Percentiles rank a stretch among this genome's conserved stretches.
Evolutionary conservation across 2,888 invertebrate species (phyloP).

Genomic region (Lysandra bellargus): DNA sequence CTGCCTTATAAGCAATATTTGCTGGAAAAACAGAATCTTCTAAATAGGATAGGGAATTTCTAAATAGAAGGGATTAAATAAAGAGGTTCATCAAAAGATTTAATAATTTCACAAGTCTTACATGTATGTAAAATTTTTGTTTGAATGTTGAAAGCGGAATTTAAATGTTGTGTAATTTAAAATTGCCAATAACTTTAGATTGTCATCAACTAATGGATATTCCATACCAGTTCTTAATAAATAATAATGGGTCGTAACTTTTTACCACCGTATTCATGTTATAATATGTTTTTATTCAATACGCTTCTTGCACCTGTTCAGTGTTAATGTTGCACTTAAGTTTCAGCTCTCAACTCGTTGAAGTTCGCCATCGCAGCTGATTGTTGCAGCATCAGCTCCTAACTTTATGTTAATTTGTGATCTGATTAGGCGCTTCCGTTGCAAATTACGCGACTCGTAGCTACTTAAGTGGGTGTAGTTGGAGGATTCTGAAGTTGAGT

Average conservation of each 20-base stretch:
- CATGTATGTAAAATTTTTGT: too few species aligned
- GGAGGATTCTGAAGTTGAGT: background rate
- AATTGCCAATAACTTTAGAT: too few species aligned
- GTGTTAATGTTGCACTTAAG: background rate
- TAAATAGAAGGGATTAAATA: too few species aligned
- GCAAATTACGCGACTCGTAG: conserved; percentile 16
- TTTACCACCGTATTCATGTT: background rate
- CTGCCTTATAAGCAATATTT: background rate
- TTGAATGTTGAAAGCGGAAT: too few species aligned
- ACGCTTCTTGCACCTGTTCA: background rate
- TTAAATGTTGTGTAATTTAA: too few species aligned
- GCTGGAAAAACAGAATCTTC: background rate
- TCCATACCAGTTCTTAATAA: too few species aligned
- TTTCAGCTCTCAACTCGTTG: background rate
- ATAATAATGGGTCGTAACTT: background rate
- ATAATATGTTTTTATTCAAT: background rate
- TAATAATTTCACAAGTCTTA: background rate
- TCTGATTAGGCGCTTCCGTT: conserved; percentile 25
- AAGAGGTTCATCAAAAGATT: background rate
- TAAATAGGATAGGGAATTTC: too few species aligned
- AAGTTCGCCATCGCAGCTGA: conserved; percentile 8
- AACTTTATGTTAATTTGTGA: conserved; percentile 20
- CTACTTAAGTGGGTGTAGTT: conserved; percentile 18
- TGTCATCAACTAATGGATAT: background rate
- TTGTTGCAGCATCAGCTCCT: background rate